phyloP scores from a whole-genome alignment of 2,797 vertebrate species.

The Parambassis ranga region DNA sequence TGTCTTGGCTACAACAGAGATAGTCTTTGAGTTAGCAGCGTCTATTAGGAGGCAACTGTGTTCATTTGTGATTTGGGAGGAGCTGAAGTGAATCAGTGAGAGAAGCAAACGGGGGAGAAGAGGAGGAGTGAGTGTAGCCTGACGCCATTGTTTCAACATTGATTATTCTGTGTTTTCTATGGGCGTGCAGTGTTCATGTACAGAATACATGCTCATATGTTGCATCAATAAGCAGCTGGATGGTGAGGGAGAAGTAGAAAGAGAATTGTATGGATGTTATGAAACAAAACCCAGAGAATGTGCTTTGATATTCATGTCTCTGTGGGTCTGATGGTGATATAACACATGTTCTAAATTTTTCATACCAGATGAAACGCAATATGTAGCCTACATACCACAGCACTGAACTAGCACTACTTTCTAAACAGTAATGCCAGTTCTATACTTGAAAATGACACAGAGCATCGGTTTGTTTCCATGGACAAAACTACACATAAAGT shows the following conservation, averaged over 20 bases:
- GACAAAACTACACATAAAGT: constrained; percentile 10
- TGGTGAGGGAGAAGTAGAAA: constrained; percentile 32
- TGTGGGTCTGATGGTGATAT: constrained; percentile 64
- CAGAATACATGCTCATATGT: constrained; percentile 18
- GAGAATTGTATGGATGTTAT: constrained; percentile 49
- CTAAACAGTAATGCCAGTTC: constrained; percentile 27
- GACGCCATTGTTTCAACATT: constrained; percentile 34
- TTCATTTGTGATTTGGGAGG: constrained; percentile 37
- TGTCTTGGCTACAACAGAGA: constrained; percentile 56
- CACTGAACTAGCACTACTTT: constrained; percentile 43
- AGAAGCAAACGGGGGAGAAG: not conserved
- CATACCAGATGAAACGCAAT: constrained; percentile 69
- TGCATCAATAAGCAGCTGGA: constrained; percentile 38
- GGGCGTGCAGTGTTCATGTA: constrained; percentile 4
- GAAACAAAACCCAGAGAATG: constrained; percentile 60
- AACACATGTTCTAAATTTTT: constrained; percentile 70
- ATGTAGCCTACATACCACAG: constrained; percentile 66
- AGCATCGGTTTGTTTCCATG: constrained; percentile 47
- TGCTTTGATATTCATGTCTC: constrained; percentile 69
- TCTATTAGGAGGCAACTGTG: constrained; percentile 44
- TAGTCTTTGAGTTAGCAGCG: constrained; percentile 55
- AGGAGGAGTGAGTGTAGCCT: constrained; percentile 20
- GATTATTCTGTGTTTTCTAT: constrained; percentile 26
- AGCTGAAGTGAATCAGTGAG: constrained; percentile 9
- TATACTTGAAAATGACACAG: not conserved